Percentiles rank a stretch among this genome's conserved stretches.
These are phyloP conservation scores for Zoanthus gigantus DNA, from an alignment of 92 coral and sea anemone species.

Conservation along the genomic window DNA sequence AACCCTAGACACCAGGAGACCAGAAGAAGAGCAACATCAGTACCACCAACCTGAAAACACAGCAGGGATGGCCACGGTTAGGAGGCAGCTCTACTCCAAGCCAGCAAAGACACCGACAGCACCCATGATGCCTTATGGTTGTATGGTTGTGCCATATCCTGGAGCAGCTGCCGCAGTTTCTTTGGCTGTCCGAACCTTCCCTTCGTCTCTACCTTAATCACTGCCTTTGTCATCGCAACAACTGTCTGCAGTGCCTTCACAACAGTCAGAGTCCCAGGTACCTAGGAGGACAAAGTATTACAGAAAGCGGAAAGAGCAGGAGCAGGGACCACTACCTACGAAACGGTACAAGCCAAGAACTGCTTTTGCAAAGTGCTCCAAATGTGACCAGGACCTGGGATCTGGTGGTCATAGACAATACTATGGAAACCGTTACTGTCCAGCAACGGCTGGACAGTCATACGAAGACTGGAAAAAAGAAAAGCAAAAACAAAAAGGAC, in stretches of 20 bases:
- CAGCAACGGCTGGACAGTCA: background rate
- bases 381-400: constrained; percentile 4
- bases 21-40: background rate
- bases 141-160: background rate
- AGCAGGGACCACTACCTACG: background rate
- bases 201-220: background rate
- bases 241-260: background rate
- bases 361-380: background rate
- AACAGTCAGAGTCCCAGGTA: background rate
- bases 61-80: background rate
- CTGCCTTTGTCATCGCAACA: background rate
- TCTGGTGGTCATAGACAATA: constrained; percentile 19
- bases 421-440: constrained; percentile 44
- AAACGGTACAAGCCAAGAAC: background rate
- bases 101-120: background rate
- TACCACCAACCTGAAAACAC: no score
- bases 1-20: constrained; percentile 1
- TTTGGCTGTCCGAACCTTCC: background rate
- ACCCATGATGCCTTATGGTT: background rate
- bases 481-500: no score
- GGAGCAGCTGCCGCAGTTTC: constrained; percentile 16
- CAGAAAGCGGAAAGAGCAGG: background rate
- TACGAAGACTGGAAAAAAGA: background rate
- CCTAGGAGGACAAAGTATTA: background rate
- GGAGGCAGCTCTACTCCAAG: constrained; percentile 1